Evolutionary conservation across 2,888 invertebrate genomes (phyloP), one percentile per base, ranked within the genome.

Genomic region (Callyntrura guangdongensis): DNA sequence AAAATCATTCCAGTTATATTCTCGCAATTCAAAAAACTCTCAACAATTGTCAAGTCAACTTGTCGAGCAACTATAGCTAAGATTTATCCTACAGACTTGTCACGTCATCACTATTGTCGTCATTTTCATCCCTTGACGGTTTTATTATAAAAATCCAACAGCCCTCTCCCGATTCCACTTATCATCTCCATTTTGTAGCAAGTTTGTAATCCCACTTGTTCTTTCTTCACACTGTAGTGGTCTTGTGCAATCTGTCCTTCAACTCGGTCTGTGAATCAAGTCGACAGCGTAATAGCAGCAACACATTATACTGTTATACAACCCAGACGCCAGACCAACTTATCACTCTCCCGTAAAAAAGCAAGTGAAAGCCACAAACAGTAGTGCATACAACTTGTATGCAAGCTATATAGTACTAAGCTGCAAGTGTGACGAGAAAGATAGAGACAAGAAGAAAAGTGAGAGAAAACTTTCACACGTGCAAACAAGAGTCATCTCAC

Each of bases 391-490:
- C 64, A 12, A 45, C 45, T 69, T 45, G 69, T 45, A 67, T 14
- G 27, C 27, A 11, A 49, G 25, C 27, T 27, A 17, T 59, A 59
- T 79, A 59, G 3, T 36, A 36, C 36, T 36, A 36, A 36, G 36
- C 36, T 36, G 20, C 9, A 17, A 74, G 74, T 49, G 49, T 74
- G 74, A 74, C 49, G 22, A 49, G 49, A 74, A 74, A 72, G 11
- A 72, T 69, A 69, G 36, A 36, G 36, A 27, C 12, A 69, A 72
- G 49, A 74, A 6, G n/a, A 53, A 74, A 12, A 85, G 45, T 9
- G 27, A 53, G 8, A 79, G 61, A 79, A 72, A 88, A 88, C 82
- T 83, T 88, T 88, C 53, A 82, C 82, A 88, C 61, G 88, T 83
- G 88, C 36, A 25, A 74, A 36, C 36, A 36, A 36, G 36, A 67